These are phyloP conservation scores for Rhadina sibilatrix DNA, from an alignment of 2,113 vertebrate genomes.

Conservation along the genomic window DNA sequence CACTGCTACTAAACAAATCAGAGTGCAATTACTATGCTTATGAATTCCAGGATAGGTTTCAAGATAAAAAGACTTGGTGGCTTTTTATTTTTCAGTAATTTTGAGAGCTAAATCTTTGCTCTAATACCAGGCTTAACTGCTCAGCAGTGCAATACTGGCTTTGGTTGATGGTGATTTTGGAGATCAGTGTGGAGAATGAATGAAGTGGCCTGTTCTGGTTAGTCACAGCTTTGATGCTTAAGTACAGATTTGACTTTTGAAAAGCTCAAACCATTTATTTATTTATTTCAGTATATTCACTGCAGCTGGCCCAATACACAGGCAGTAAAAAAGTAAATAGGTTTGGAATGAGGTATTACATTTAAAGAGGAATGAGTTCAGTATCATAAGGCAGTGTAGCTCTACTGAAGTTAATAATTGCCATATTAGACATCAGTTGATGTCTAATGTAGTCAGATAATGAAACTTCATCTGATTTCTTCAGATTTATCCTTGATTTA, in stretches of 20 bases:
- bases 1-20: not conserved
- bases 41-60: not conserved
- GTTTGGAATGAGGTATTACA: not conserved
- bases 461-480: not conserved
- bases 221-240: not conserved
- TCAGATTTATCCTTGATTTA: not conserved
- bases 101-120: not conserved
- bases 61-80: not conserved
- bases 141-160: not conserved
- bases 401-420: not conserved
- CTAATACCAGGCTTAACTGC: not conserved
- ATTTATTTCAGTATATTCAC: not conserved
- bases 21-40: not conserved
- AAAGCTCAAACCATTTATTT: not conserved
- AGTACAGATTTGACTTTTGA: not conserved
- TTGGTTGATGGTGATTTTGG: not conserved
- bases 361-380: not conserved
- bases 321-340: not conserved
- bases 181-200: not conserved
- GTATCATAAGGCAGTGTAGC: not conserved
- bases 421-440: not conserved
- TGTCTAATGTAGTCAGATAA: not conserved
- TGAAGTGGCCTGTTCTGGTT: not conserved
- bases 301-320: not conserved
- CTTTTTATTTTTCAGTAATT: conserved; percentile 2